phyloP scores from a whole-genome alignment of 2,113 vertebrate genomes.

The Coturnix japonica region DNA sequence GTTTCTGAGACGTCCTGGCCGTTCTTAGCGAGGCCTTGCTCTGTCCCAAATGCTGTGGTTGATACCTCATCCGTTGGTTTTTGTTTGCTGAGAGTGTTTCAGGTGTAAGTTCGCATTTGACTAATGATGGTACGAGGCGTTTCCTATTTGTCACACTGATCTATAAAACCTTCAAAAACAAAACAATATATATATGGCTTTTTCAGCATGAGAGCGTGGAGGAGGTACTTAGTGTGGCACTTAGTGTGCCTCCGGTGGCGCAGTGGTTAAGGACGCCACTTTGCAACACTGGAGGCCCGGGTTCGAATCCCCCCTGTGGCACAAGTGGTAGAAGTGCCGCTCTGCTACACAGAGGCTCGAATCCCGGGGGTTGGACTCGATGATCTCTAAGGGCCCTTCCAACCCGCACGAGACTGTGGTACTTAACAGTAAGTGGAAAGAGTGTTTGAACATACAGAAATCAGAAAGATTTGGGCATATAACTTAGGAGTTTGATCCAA shows the following conservation, averaged over 20 bases:
- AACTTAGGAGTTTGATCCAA: rapidly evolving
- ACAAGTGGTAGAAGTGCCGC: too few relatives aligned
- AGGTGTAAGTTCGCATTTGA: background rate
- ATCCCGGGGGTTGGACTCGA: too few relatives aligned
- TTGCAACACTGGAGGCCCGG: too few relatives aligned
- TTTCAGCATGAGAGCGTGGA: rapidly evolving
- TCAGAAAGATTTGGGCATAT: background rate
- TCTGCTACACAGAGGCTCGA: too few relatives aligned
- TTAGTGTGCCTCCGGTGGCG: too few relatives aligned
- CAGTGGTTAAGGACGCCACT: too few relatives aligned
- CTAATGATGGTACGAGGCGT: background rate
- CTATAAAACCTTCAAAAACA: background rate
- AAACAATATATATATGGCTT: background rate
- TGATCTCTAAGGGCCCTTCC: too few relatives aligned
- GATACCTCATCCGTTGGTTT: rapidly evolving
- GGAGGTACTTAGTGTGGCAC: background rate
- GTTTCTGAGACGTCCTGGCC: background rate
- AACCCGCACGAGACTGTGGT: too few relatives aligned
- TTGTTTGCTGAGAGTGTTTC: background rate
- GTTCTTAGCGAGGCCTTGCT: background rate
- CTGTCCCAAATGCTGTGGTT: background rate
- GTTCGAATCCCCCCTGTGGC: too few relatives aligned
- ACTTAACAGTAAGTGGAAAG: background rate
- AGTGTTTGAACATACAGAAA: background rate
- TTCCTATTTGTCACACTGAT: background rate